These are phyloP conservation scores for Venustoraphidia nigricollis DNA, from an alignment of 2,888 invertebrate species.

Conservation along the genomic window DNA sequence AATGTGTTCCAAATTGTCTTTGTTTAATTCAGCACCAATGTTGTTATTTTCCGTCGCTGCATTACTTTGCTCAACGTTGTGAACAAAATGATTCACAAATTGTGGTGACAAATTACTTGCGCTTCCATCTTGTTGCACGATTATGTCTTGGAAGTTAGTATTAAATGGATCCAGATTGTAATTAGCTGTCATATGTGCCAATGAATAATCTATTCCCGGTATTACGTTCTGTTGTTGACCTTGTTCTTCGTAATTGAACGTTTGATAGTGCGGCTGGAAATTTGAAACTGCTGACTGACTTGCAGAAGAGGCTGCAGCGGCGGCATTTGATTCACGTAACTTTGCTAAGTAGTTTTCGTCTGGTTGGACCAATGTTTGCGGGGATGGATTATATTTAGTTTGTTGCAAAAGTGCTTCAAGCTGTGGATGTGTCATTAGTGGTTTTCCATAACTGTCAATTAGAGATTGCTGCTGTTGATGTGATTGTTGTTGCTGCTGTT, in stretches of 20 bases:
- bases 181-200: constrained; percentile 26
- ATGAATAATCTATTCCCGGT: not conserved
- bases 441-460: constrained; percentile 31
- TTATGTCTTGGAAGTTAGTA: constrained; percentile 5
- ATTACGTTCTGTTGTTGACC: constrained; percentile 13
- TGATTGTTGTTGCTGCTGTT: constrained; percentile 10
- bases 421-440: constrained; percentile 28
- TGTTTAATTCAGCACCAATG: constrained; percentile 5
- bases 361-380: constrained; percentile 28
- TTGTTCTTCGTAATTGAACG: constrained; percentile 31
- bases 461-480: constrained; percentile 15
- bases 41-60: no score
- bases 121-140: no score
- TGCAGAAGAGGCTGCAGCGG: constrained; percentile 26
- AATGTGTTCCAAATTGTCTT: constrained; percentile 2
- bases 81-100: no score
- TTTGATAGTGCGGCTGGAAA: constrained; percentile 28
- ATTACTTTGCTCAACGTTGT: no score
- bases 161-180: constrained; percentile 10
- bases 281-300: constrained; percentile 10
- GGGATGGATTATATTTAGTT: constrained; percentile 27
- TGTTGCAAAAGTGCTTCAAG: constrained; percentile 23
- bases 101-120: no score
- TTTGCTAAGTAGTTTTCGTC: constrained; percentile 33
- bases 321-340: constrained; percentile 28